A percentile compares a stretch with the other conserved stretches of the same genome.
These are phyloP conservation scores for Mionectes olivaceus DNA, from an alignment of 2,797 vertebrate genomes.

Conservation along the genomic window DNA sequence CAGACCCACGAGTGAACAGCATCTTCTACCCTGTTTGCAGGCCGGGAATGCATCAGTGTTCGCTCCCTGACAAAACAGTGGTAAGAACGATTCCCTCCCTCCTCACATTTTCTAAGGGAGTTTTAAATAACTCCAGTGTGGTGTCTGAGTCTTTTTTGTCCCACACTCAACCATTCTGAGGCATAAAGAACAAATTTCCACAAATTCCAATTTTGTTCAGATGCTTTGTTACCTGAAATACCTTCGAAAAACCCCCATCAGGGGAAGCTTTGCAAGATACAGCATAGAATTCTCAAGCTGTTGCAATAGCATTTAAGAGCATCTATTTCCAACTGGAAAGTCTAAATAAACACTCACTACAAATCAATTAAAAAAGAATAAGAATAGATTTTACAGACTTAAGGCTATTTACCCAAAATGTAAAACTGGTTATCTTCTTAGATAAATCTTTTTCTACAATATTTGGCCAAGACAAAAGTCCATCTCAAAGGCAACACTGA, in stretches of 20 bases:
- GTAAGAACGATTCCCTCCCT: not conserved
- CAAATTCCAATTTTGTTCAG: not conserved
- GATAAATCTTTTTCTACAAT: not conserved
- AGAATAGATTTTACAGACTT: not conserved
- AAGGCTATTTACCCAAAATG: not conserved
- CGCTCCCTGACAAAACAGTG: rapidly evolving
- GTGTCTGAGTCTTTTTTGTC: not conserved
- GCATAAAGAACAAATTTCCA: not conserved
- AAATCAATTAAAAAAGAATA: not conserved
- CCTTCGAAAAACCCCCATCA: not conserved
- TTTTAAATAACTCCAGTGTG: not conserved
- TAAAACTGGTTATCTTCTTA: not conserved
- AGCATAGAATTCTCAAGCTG: not conserved
- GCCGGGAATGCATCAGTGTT: not conserved
- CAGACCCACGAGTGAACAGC: not conserved
- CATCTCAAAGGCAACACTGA: not conserved
- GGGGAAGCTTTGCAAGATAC: not conserved
- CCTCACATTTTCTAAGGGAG: not conserved
- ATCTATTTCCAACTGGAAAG: not conserved
- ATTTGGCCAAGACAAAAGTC: not conserved
- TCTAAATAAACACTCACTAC: not conserved
- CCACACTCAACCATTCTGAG: not conserved
- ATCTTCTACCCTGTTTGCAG: not conserved
- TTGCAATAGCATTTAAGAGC: not conserved
- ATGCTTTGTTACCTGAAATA: not conserved